Conservation (phyloP, 1,140 invertebrate genomes). For the Telenomus remus region DNA sequence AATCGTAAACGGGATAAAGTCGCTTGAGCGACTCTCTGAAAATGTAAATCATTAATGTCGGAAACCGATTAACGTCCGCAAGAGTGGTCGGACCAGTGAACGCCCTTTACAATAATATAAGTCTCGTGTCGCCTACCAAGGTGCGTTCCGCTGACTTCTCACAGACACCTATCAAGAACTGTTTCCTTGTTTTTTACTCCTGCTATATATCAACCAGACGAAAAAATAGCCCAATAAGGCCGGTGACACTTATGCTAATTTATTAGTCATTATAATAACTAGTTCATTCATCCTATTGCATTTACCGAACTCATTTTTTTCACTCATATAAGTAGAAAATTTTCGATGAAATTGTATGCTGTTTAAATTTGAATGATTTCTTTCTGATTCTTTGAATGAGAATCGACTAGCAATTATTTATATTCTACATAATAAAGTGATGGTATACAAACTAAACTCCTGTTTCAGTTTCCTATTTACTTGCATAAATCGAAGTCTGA, state of each 20-base stretch:
- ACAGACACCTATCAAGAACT: conserved; percentile 36
- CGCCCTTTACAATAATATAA: conserved; percentile 40
- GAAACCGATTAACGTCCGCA: conserved; percentile 40
- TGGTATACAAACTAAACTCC: too few species aligned
- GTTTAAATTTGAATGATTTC: too few species aligned
- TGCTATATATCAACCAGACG: conserved; percentile 15
- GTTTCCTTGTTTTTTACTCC: conserved; percentile 15
- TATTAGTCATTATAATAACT: not conserved
- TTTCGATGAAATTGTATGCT: not conserved
- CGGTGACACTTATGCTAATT: not conserved
- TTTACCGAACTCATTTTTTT: not conserved
- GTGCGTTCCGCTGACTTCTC: conserved; percentile 40
- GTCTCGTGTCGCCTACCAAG: conserved; percentile 47
- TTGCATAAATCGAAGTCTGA: too few species aligned
- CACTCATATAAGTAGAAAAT: not conserved
- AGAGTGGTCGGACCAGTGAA: conserved; percentile 51
- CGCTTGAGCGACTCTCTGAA: conserved; percentile 5
- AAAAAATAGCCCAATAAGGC: conserved; percentile 24
- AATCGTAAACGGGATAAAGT: conserved; percentile 8
- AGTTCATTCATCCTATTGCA: not conserved
- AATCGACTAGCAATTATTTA: not conserved
- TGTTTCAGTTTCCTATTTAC: too few species aligned
- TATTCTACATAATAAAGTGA: too few species aligned
- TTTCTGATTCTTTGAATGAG: not conserved
- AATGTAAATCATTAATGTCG: conserved; percentile 27